These are phyloP conservation scores for Myopa tessellatipennis DNA, from an alignment of 2,888 invertebrate species.

Conservation along the genomic window DNA sequence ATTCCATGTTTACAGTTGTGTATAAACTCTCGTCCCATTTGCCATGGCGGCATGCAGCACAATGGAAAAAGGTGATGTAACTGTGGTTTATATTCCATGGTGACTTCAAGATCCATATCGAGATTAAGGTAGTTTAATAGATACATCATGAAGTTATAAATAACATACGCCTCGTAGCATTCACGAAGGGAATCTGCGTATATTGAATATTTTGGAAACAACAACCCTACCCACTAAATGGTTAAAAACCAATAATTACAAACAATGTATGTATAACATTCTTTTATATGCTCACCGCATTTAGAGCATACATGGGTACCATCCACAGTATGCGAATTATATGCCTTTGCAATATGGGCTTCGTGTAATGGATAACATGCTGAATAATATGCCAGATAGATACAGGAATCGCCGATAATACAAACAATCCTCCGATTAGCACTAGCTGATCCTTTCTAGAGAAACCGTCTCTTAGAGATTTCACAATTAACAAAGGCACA, in stretches of 20 bases:
- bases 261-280: neutral
- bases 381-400: conserved; percentile 95
- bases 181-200: conserved; percentile 93
- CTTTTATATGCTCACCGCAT: conserved; percentile 79
- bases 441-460: conserved; percentile 83
- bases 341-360: conserved; percentile 91
- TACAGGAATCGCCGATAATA: conserved; percentile 88
- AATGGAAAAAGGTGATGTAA: conserved; percentile 89
- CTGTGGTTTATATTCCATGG: conserved; percentile 84
- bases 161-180: conserved; percentile 98
- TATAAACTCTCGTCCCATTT: conserved; percentile 92
- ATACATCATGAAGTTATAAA: conserved; percentile 97
- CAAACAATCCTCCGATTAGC: conserved; percentile 91
- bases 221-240: conserved; percentile 74
- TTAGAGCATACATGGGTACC: conserved; percentile 96
- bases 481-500: conserved; percentile 84
- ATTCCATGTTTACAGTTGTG: conserved; percentile 97
- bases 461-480: conserved; percentile 83
- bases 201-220: conserved; percentile 88
- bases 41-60: conserved; percentile 92
- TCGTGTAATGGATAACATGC: conserved; percentile 92
- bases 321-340: conserved; percentile 97
- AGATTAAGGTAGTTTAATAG: conserved; percentile 89
- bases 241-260: neutral
- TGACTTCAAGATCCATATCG: conserved; percentile 86